Conservation (phyloP, 2,113 vertebrate genomes). For the Blennius ocellaris region DNA sequence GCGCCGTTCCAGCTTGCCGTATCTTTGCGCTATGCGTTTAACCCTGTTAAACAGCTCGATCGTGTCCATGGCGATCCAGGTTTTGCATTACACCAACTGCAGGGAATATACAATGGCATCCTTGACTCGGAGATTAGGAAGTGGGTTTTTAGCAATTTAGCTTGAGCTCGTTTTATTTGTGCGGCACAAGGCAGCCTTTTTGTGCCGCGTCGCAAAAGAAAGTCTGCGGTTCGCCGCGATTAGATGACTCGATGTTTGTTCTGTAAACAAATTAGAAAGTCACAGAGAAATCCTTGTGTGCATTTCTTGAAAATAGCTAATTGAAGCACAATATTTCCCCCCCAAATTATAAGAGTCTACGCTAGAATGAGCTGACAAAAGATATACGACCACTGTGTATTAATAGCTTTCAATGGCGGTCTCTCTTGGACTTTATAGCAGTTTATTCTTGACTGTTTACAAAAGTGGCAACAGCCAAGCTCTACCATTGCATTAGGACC, state of each 20-base stretch:
- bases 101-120: constrained; percentile 47
- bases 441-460: constrained; percentile 56
- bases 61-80: constrained; percentile 32
- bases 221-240: constrained; percentile 30
- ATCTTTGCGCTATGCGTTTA: constrained; percentile 59
- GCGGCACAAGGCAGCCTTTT: constrained; percentile 43
- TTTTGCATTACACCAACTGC: constrained; percentile 69
- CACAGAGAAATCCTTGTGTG: constrained; percentile 17
- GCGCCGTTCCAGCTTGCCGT: constrained; percentile 53
- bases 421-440: constrained; percentile 21
- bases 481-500: constrained; percentile 56
- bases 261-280: constrained; percentile 28
- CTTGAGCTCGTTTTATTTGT: constrained; percentile 41
- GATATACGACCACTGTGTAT: constrained; percentile 9
- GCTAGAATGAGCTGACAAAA: constrained; percentile 4
- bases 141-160: constrained; percentile 47
- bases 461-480: constrained; percentile 51
- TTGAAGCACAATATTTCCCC: background rate
- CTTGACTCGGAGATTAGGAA: constrained; percentile 61
- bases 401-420: constrained; percentile 16
- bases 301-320: background rate
- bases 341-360: constrained; percentile 5
- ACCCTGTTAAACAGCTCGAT: constrained; percentile 55
- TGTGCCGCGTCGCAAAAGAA: constrained; percentile 24
- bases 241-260: constrained; percentile 23